These are phyloP conservation scores for Platysternon megacephalum DNA, from an alignment of 2,113 vertebrate species.

Conservation along the genomic window DNA sequence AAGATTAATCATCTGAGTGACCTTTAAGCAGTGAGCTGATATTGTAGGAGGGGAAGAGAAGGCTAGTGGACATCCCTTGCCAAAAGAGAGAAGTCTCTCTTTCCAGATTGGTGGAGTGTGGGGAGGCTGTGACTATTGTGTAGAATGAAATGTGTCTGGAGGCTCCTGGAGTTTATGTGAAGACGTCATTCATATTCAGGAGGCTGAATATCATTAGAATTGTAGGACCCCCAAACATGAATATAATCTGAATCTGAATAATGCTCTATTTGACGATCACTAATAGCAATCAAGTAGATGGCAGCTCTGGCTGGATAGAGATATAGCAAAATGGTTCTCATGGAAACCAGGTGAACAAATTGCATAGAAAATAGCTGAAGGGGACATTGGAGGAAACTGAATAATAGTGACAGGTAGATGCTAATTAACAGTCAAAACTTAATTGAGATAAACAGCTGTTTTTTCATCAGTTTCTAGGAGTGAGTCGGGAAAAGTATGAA, in stretches of 20 bases:
- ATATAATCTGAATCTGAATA: not conserved
- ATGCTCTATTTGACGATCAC: conserved; percentile 5
- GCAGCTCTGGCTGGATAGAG: conserved; percentile 8
- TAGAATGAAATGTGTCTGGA: not conserved
- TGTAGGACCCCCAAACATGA: not conserved
- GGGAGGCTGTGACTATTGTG: not conserved
- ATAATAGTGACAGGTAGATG: conserved; percentile 73
- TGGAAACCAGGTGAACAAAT: conserved; percentile 74
- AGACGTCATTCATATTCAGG: not conserved
- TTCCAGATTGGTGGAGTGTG: not conserved
- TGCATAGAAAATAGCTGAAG: conserved; percentile 67
- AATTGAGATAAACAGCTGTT: conserved; percentile 78
- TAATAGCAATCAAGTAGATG: conserved; percentile 22
- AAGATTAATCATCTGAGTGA: not conserved
- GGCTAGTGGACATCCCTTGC: not conserved
- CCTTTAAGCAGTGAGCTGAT: not conserved
- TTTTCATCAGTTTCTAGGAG: conserved; percentile 62
- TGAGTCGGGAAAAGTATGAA: conserved; percentile 45
- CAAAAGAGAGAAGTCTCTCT: not conserved
- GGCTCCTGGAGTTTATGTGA: not conserved
- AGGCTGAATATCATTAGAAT: not conserved
- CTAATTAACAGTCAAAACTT: conserved; percentile 79
- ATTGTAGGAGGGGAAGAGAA: not conserved
- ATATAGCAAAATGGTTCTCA: conserved; percentile 69
- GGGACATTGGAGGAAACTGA: conserved; percentile 49